These are phyloP conservation scores for Danio tinwini DNA, from an alignment of 2,797 vertebrate species.

Conservation along the genomic window DNA sequence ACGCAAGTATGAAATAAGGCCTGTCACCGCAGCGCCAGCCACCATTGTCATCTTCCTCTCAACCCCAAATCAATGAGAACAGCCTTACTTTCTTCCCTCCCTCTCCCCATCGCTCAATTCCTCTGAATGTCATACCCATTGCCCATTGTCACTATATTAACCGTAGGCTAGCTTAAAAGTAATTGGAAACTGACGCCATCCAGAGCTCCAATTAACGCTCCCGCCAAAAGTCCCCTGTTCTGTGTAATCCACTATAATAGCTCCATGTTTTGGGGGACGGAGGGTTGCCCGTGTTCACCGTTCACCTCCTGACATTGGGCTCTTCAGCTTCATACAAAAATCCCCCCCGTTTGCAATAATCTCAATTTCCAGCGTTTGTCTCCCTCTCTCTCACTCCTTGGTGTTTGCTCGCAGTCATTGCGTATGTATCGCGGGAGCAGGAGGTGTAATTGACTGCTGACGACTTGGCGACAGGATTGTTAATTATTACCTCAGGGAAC, in stretches of 20 bases:
- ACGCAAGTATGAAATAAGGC: not conserved
- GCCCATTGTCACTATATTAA: conserved; percentile 78
- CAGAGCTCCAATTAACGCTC: conserved; percentile 83
- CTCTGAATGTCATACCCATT: conserved; percentile 66
- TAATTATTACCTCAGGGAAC: conserved; percentile 83
- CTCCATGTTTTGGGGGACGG: conserved; percentile 79
- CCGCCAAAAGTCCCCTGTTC: conserved; percentile 77
- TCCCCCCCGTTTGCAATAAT: conserved; percentile 74
- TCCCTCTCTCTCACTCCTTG: conserved; percentile 74
- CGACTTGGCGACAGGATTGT: conserved; percentile 78
- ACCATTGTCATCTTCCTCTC: conserved; percentile 36
- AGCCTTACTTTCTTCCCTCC: conserved; percentile 64
- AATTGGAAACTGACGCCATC: conserved; percentile 83
- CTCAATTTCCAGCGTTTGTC: conserved; percentile 78
- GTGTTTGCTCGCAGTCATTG: conserved; percentile 76
- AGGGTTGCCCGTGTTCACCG: conserved; percentile 76
- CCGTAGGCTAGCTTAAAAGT: conserved; percentile 85
- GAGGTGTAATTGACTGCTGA: conserved; percentile 84
- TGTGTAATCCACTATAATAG: conserved; percentile 83
- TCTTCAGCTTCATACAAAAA: conserved; percentile 73
- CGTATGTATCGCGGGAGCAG: conserved; percentile 70
- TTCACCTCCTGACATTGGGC: conserved; percentile 79
- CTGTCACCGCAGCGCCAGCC: conserved; percentile 7
- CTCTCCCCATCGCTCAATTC: conserved; percentile 66
- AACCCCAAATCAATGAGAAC: conserved; percentile 47